Evolutionary conservation across 2,797 vertebrate genomes (phyloP), one percentile per base, ranked within the genome.

Genomic region (Ispidina lecontei): DNA sequence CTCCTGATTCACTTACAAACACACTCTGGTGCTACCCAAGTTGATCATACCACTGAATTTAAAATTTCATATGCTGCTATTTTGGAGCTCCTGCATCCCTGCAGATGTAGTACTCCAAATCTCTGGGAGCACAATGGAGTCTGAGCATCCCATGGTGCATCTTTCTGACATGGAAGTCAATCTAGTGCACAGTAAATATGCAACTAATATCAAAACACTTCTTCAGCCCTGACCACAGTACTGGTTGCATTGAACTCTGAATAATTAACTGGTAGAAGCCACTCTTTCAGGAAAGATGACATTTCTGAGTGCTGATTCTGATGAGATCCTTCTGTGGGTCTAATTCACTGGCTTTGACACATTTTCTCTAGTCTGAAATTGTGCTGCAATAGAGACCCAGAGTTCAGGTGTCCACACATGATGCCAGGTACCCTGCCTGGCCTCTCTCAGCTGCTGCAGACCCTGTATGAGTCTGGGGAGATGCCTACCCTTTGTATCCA

Each of bases 31-130:
- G 77, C 72, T 60, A 88, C 26, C 33, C 1, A 7, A 71, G 44
- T 84, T 90, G 92, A 75, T 89, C 44, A 77, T 44, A 87, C 9
- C 63, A 83, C n/a, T 51, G 22, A 73, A 69, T 79, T 96, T 69
- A 91, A 96, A 91, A 69, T 91, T 91, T 94, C 33, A 78, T 77
- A 58, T 19, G 35, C 44, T 83, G 28, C 67, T 95, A 37, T 84
- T 94, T 2, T 67, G 41, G 33, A 44, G 26, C 23, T 91, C 44
- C 69, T 73, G 33, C 39, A 54, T 84, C 46, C 76, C 82, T 55
- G n/a, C 81, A 67, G 60, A 89, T 28, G 18, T 22, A 64, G 41
- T 44, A 47, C 39, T 85, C 76, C 54, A 88, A 80, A 91, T 28
- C 41, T 51, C 25, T 70, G 68, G 3, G 9, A 70, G 46, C 19